phyloP scores from a whole-genome alignment of 2,888 invertebrate genomes.

The Xanthia icteritia region DNA sequence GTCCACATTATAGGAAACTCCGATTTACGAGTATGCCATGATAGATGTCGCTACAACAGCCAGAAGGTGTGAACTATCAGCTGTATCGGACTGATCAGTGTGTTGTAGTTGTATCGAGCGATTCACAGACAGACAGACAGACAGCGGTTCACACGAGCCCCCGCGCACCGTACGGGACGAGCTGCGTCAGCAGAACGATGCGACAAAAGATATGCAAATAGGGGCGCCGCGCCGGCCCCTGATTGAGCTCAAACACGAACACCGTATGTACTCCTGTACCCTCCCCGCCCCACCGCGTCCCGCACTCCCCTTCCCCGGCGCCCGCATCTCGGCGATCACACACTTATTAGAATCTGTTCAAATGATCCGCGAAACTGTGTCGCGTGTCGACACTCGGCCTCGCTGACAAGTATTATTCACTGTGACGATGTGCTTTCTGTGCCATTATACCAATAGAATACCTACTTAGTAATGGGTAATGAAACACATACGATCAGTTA shows the following conservation, averaged over 20 bases:
- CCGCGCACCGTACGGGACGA: background rate
- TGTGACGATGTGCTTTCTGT: background rate
- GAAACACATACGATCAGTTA: background rate
- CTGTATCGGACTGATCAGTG: background rate
- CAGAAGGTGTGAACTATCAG: no score
- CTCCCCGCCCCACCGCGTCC: background rate
- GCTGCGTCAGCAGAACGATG: conserved; percentile 58
- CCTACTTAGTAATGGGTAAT: background rate
- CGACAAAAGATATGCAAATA: conserved; percentile 72
- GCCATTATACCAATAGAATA: background rate
- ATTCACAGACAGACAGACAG: background rate
- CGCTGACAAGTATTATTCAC: background rate
- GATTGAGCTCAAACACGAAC: conserved; percentile 67
- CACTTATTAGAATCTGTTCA: conserved; percentile 33
- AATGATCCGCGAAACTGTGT: conserved; percentile 23
- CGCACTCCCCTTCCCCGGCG: background rate
- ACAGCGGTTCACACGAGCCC: background rate
- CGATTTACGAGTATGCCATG: no score
- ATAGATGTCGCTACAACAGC: no score
- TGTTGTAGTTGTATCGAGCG: background rate
- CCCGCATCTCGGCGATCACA: conserved; percentile 50
- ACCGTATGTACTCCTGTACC: conserved; percentile 22
- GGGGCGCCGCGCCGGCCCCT: conserved; percentile 59
- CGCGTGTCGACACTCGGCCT: background rate
- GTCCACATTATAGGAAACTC: no score